phyloP scores from a whole-genome alignment of 2,797 vertebrate species.

The Lycodopsis pacificus region DNA sequence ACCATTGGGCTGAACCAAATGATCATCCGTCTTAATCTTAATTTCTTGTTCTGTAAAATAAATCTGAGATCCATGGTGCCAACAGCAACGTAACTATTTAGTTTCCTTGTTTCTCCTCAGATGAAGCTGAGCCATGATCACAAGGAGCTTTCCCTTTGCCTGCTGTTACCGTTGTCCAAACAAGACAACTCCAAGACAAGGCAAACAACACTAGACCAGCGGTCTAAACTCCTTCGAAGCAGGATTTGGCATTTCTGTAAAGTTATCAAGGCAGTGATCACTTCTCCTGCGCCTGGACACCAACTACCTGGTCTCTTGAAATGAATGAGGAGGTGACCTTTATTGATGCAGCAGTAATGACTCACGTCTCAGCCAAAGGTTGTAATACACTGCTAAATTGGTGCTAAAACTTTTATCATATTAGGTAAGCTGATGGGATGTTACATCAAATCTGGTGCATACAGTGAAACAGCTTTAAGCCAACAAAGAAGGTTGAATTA shows the following conservation, averaged over 20 bases:
- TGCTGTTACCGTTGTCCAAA: neutral
- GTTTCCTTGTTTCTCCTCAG: neutral
- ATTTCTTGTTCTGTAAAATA: neutral
- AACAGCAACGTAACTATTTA: neutral
- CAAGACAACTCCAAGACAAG: neutral
- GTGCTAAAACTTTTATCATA: constrained; percentile 25
- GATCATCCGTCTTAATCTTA: neutral
- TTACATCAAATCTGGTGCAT: constrained; percentile 10
- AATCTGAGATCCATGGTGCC: neutral
- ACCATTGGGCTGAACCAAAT: constrained; percentile 1
- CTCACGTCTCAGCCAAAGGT: constrained; percentile 13
- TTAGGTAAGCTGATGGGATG: constrained; percentile 18
- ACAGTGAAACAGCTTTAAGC: constrained; percentile 3
- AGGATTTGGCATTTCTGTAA: neutral
- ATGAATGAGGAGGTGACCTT: neutral
- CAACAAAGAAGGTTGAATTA: constrained; percentile 25
- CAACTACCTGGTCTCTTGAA: constrained; percentile 10
- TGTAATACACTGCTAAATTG: constrained; percentile 7
- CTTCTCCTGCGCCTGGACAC: neutral
- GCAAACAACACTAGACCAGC: neutral
- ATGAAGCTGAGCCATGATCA: constrained; percentile 6
- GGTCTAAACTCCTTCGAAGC: neutral
- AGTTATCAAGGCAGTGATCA: neutral
- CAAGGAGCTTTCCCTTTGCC: constrained; percentile 2
- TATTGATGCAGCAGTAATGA: constrained; percentile 7